These are phyloP conservation scores for Arctopsyche grandis DNA, from an alignment of 1,140 invertebrate genomes.

Conservation along the genomic window DNA sequence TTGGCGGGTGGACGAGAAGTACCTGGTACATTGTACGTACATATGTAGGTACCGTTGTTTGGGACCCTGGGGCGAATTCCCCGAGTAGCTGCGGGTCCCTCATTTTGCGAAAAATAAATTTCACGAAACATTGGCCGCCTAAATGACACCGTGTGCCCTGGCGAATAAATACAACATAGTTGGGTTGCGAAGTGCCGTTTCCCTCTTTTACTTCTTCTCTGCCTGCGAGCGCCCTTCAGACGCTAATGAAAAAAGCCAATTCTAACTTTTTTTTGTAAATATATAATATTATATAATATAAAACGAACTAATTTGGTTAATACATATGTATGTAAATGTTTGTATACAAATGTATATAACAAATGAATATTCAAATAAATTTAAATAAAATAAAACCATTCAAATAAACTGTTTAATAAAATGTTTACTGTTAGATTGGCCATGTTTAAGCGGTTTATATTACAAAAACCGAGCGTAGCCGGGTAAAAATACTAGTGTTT, in stretches of 20 bases:
- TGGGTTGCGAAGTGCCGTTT: slow-evolving; percentile 2
- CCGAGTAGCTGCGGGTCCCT: slow-evolving; percentile 7
- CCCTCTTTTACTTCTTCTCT: not conserved
- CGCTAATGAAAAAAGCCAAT: not conserved
- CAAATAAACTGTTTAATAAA: too few relatives aligned
- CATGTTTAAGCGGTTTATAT: too few relatives aligned
- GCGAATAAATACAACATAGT: not conserved
- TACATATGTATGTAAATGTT: too few relatives aligned
- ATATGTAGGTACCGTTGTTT: not conserved
- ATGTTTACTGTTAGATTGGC: too few relatives aligned
- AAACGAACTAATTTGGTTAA: too few relatives aligned
- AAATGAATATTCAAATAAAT: too few relatives aligned
- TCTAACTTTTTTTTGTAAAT: not conserved
- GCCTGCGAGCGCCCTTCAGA: not conserved
- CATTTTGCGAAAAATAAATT: slow-evolving; percentile 48
- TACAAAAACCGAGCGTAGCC: too few relatives aligned
- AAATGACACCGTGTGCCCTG: slow-evolving; percentile 24
- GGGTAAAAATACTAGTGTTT: too few relatives aligned
- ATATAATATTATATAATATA: not conserved
- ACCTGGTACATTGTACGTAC: too few relatives aligned
- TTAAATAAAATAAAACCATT: too few relatives aligned
- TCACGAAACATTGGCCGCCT: slow-evolving; percentile 51
- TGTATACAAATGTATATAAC: too few relatives aligned
- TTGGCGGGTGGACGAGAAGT: too few relatives aligned
- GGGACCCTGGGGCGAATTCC: slow-evolving; percentile 11